Percentiles rank a stretch among this genome's conserved stretches.
phyloP scores from a whole-genome alignment of 2,888 invertebrate genomes.

The Muschampia plurimacula region DNA sequence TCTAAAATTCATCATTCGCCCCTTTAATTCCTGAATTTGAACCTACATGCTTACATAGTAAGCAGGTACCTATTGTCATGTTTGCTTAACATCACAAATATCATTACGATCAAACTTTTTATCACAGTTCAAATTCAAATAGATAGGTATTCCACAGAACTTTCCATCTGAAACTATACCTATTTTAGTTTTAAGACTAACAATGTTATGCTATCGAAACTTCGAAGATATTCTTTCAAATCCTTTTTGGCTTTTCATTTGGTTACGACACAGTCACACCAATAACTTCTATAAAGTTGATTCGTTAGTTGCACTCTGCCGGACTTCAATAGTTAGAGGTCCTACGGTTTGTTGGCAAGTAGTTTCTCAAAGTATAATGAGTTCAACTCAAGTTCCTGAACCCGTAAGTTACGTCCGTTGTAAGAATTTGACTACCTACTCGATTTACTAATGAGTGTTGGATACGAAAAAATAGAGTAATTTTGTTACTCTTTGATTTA shows the following conservation, averaged over 20 bases:
- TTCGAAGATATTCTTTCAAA: slow-evolving; percentile 4
- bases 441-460: background rate
- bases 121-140: background rate
- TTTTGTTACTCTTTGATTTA: too few relatives aligned
- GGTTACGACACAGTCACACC: slow-evolving; percentile 42
- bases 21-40: too few relatives aligned
- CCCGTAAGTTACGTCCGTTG: slow-evolving; percentile 23
- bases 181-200: background rate
- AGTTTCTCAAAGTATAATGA: slow-evolving; percentile 70
- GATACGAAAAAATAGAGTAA: too few relatives aligned
- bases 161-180: too few relatives aligned
- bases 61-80: too few relatives aligned
- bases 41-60: too few relatives aligned
- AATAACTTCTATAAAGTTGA: slow-evolving; percentile 59
- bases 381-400: slow-evolving; percentile 55
- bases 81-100: too few relatives aligned
- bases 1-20: too few relatives aligned
- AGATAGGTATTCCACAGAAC: too few relatives aligned
- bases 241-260: slow-evolving; percentile 35
- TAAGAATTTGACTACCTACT: background rate
- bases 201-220: slow-evolving; percentile 15
- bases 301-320: slow-evolving; percentile 62
- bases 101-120: background rate
- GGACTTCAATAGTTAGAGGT: slow-evolving; percentile 54
- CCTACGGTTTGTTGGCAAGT: slow-evolving; percentile 58